Base-by-base conservation (phyloP, 2,888 invertebrate species). In the Eupsilia transversa region DNA sequence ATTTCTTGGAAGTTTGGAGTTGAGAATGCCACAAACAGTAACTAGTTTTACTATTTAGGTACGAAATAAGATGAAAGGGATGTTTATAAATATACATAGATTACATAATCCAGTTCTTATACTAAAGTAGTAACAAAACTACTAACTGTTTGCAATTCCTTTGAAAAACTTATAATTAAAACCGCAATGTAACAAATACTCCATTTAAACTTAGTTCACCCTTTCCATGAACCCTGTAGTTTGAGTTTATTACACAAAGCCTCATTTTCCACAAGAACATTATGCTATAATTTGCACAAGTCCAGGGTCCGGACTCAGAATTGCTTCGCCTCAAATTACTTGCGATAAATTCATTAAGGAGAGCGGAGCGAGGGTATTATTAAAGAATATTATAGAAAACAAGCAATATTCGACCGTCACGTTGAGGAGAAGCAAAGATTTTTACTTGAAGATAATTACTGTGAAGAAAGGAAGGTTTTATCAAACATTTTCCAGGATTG, bases 271-370 rank as follows among this genome's bases (percentile, higher is more conserved):
- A 38, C 54, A 33, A 61, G 52, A 69, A 56, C 61, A 43, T 77
- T 63, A 72, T 49, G 27, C 30, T 56, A 63, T 43, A 82, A 76
- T 77, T 85, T 85, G 56, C 64, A 43, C 43, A 67, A 67, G 63
- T 72, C 59, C 54, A 41, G 56, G 43, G 52, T 3, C 14, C 35
- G 49, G 66, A 52, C 67, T 71, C 60, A 12, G 61, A 61, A 49
- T 72, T 41, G 63, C 52, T 66, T 63, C 46, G 66, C 66, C 41
- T 69, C 64, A 87, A 86, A 86, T 86, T 86, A 77, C 84, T 79
- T 46, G 68, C 77, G 35, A 70, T 84, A 83, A 86, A 77, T 87
- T 80, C 60, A 86, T 86, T 79, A 84, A 30, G 60, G 46, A 46
- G 49, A 61, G 41, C 59, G 68, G 38, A 54, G 59, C 41, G 52